Conservation (phyloP, 2,797 vertebrate species). For the Coendou prehensilis region DNA sequence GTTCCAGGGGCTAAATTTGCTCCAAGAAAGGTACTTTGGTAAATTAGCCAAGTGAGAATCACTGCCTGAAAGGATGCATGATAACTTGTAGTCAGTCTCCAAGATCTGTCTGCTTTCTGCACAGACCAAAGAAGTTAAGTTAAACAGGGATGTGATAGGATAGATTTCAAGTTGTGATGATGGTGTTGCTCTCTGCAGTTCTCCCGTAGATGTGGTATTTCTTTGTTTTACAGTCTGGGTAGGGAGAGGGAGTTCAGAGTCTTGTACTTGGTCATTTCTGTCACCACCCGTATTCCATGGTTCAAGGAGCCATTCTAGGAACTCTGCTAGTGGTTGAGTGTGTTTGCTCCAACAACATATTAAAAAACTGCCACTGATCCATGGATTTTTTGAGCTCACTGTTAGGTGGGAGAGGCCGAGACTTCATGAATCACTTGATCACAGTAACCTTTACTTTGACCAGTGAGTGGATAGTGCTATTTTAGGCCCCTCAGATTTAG, state of each 20-base stretch:
- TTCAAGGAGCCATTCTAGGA: neutral
- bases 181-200: neutral
- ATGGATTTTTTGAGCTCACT: neutral
- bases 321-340: neutral
- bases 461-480: neutral
- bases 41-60: neutral
- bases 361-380: neutral
- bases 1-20: neutral
- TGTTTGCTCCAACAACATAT: neutral
- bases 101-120: neutral
- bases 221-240: neutral
- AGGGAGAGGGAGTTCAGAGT: neutral
- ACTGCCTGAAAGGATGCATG: neutral
- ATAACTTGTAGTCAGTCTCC: neutral
- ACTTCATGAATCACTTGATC: neutral
- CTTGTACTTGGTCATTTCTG: neutral
- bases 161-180: conserved; percentile 26
- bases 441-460: neutral
- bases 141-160: conserved; percentile 23
- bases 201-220: neutral
- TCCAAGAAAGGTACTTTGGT: conserved; percentile 36
- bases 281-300: no score
- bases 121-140: neutral
- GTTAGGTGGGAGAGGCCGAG: conserved; percentile 1
- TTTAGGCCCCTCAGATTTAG: neutral